These are phyloP conservation scores for Mesembrinibis cayennensis DNA, from an alignment of 2,113 vertebrate genomes.

Conservation along the genomic window DNA sequence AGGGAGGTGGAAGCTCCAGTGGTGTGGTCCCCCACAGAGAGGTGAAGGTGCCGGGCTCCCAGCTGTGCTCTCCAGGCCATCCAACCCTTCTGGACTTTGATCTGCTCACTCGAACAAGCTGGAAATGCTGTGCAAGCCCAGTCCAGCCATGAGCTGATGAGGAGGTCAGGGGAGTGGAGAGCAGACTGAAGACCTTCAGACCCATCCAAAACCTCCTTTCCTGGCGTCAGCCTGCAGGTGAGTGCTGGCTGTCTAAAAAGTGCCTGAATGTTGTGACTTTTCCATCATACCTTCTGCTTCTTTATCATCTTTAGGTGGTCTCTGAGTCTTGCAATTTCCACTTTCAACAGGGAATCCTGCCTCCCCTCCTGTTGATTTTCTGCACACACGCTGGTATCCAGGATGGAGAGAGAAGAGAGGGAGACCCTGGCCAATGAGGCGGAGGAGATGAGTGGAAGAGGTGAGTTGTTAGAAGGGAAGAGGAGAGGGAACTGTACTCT, in stretches of 20 bases:
- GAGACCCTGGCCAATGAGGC: neutral
- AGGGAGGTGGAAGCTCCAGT: neutral
- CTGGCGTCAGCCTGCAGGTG: neutral
- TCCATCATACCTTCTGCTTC: neutral
- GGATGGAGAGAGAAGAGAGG: neutral
- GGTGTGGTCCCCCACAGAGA: neutral
- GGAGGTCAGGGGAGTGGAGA: neutral
- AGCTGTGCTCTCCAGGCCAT: neutral
- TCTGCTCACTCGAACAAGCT: neutral
- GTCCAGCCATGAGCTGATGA: neutral
- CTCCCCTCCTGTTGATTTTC: neutral
- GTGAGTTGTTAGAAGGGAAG: slow-evolving; percentile 4
- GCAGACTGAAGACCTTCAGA: neutral
- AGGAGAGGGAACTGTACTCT: neutral
- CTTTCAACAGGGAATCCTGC: neutral
- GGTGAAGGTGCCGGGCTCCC: neutral
- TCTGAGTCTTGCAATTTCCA: neutral
- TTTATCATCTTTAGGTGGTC: neutral
- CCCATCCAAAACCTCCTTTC: neutral
- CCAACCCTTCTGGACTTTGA: neutral
- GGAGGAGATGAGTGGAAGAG: neutral
- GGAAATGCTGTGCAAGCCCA: neutral
- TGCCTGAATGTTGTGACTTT: neutral
- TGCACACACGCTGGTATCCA: neutral
- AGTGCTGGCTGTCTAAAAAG: neutral